Base-by-base conservation (phyloP, 2,888 invertebrate genomes). In the Synanthedon andrenaeformis region DNA sequence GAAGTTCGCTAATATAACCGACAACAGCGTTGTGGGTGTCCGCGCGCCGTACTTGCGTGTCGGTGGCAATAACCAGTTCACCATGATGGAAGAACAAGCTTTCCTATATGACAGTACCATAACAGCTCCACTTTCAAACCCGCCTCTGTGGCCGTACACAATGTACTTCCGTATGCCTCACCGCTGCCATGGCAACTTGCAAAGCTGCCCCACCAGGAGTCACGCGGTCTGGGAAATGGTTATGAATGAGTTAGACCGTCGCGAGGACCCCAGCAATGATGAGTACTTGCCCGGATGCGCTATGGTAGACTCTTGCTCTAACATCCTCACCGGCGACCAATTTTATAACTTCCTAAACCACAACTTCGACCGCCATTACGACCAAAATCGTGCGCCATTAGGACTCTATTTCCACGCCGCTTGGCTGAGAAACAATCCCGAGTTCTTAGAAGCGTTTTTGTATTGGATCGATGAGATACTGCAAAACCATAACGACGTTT, bases 111-210 rank as follows among this genome's bases (percentile, higher is more conserved):
- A 98, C 80, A 96, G 97, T 49, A 97, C 97, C 52, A 96, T 98
- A 75, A 96, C 96, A 0, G 96, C 96, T 1, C 95, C 96, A 1
- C 89, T 96, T 42, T 94, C 94, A 62, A 95, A 96, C 74, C 96
- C 96, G 17, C 97, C 97, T 53, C 91, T 96, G 62, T 98, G 98
- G 98, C 98, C 98, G 3, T 98, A 98, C 89, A 98, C 98, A 55
- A 94, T 98, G 93, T 97, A 98, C 90, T 97, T 96, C 91, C 92
- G 95, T 69, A 96, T 97, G 95, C 96, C 97, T 0, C 97, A 96
- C 80, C 91, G 94, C 57, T 97, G 97, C 72, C 96, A 96, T 75
- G 96, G 96, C 59, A 96, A 96, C 81, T 85, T 96, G 56, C 96
- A 96, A 77, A 95, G 92, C 74, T 96, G 96, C 75, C 96, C 96